Conservation (phyloP, 2,888 invertebrate genomes). For the Ectobius pallidus region DNA sequence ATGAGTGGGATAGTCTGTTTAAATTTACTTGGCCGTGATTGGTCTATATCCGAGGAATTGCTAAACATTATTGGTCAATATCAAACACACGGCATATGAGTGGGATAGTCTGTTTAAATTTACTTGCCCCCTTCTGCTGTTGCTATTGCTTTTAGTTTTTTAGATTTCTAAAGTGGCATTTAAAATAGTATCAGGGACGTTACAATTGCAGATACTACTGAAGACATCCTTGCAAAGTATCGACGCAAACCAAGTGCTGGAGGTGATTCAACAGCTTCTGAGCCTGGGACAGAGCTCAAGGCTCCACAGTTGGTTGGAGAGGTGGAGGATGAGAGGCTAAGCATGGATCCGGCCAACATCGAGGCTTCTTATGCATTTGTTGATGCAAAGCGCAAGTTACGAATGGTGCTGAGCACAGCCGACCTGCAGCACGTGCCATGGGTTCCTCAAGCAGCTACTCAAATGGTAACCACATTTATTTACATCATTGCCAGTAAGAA, state of each 20-base stretch:
- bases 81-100: too few species aligned
- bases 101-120: too few species aligned
- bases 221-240: slow-evolving; percentile 95
- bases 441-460: slow-evolving; percentile 48
- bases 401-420: slow-evolving; percentile 88
- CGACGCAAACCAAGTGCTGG: slow-evolving; percentile 66
- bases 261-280: slow-evolving; percentile 47
- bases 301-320: slow-evolving; percentile 43
- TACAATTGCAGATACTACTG: slow-evolving; percentile 69
- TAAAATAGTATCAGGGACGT: too few species aligned
- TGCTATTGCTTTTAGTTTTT: too few species aligned
- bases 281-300: slow-evolving; percentile 33
- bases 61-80: too few species aligned
- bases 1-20: too few species aligned
- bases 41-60: too few species aligned
- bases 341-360: slow-evolving; percentile 60
- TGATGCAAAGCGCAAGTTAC: slow-evolving; percentile 81
- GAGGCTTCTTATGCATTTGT: slow-evolving; percentile 62
- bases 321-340: slow-evolving; percentile 57
- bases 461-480: not conserved
- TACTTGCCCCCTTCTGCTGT: too few species aligned
- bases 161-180: too few species aligned
- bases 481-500: too few species aligned
- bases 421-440: slow-evolving; percentile 72
- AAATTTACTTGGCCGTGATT: too few species aligned